These are phyloP conservation scores for Pygocentrus nattereri DNA, from an alignment of 2,797 vertebrate genomes.

Conservation along the genomic window DNA sequence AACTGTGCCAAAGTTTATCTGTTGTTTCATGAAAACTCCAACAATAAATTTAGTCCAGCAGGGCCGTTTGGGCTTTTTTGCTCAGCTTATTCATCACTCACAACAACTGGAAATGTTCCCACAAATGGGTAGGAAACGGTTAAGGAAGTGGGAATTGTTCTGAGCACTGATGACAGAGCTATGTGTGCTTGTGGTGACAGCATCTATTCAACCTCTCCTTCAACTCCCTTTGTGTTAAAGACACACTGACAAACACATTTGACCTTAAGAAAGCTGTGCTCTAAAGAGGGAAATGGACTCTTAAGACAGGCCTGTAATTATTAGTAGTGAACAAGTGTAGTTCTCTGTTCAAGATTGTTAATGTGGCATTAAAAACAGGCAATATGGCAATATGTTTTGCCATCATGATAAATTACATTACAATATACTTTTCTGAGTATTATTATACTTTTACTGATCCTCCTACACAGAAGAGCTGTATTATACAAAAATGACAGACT, in stretches of 20 bases:
- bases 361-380: too few species aligned
- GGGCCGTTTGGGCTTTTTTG: conserved; percentile 21
- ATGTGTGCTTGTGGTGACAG: conserved; percentile 29
- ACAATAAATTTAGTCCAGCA: conserved; percentile 22
- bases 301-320: conserved; percentile 1
- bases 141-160: conserved; percentile 47
- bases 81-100: conserved; percentile 18
- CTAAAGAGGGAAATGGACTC: conserved; percentile 4
- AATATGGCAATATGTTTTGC: too few species aligned
- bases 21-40: neutral
- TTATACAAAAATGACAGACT: too few species aligned
- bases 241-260: conserved; percentile 25
- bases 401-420: too few species aligned
- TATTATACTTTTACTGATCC: too few species aligned
- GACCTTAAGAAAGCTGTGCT: conserved; percentile 25
- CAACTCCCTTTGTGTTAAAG: conserved; percentile 29
- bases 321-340: neutral
- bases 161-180: conserved; percentile 43
- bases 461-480: too few species aligned
- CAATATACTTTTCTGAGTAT: too few species aligned
- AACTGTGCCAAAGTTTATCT: neutral
- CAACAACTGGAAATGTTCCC: conserved; percentile 40
- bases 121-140: conserved; percentile 47
- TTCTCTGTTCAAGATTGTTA: neutral
- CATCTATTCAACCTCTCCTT: conserved; percentile 42